Evolutionary conservation across 2,797 vertebrate species (phyloP).

Genomic region (Pseudocheirus occidentalis): DNA sequence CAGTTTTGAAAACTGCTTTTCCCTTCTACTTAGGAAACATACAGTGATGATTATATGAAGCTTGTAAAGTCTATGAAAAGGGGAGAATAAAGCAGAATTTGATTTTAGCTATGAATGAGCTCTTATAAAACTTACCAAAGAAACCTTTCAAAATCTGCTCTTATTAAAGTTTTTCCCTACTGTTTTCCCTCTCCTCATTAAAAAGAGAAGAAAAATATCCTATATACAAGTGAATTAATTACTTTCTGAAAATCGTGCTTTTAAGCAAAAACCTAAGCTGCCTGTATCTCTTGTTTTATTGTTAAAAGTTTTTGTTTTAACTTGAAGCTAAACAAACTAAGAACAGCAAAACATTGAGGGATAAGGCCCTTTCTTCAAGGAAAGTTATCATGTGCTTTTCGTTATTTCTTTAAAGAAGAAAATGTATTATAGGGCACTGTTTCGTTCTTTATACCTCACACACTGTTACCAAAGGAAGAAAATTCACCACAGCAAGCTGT

Average conservation of each 20-base stretch:
- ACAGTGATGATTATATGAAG: background rate
- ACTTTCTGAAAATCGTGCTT: conserved; percentile 50
- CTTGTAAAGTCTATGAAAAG: background rate
- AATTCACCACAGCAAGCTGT: conserved; percentile 56
- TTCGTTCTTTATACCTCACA: conserved; percentile 50
- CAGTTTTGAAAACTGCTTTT: conserved; percentile 25
- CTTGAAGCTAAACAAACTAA: conserved; percentile 34
- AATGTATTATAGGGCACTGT: background rate
- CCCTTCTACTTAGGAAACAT: conserved; percentile 1
- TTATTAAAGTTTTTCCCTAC: conserved; percentile 9
- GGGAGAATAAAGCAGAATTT: background rate
- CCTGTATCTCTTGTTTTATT: conserved; percentile 48
- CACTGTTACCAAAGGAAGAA: conserved; percentile 59
- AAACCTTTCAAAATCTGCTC: conserved; percentile 7
- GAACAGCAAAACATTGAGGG: conserved; percentile 21
- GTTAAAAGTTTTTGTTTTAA: conserved; percentile 37
- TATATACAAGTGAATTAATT: conserved; percentile 40
- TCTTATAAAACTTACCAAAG: background rate
- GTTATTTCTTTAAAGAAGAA: conserved; percentile 44
- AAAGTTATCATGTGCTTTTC: conserved; percentile 30
- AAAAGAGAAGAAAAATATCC: conserved; percentile 53
- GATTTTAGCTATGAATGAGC: background rate
- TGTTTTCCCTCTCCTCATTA: conserved; percentile 45
- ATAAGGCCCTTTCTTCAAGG: conserved; percentile 38
- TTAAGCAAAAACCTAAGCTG: conserved; percentile 40